These are phyloP conservation scores for Brachionus calyciflorus DNA, from an alignment of 1,140 invertebrate genomes.

Conservation along the genomic window DNA sequence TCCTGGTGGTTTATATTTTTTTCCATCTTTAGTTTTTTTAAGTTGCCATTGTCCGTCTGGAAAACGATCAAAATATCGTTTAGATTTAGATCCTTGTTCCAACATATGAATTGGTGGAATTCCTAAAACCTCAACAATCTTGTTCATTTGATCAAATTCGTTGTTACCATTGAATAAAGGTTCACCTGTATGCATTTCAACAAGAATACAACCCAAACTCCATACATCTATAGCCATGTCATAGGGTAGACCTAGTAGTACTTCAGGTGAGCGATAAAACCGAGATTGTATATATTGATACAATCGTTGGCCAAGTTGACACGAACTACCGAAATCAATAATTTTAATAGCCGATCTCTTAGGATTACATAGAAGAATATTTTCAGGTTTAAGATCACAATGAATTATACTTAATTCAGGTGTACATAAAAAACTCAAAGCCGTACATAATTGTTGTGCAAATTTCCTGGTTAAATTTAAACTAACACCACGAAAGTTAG, in stretches of 20 bases:
- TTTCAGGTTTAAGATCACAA: constrained; percentile 99
- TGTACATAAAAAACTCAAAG: constrained; percentile 93
- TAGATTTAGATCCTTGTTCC: constrained; percentile 88
- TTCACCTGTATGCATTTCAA: constrained; percentile 99
- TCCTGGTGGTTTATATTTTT: constrained; percentile 56
- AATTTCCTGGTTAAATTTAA: constrained; percentile 99
- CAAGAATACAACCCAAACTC: constrained; percentile 80
- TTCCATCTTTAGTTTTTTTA: constrained; percentile 14
- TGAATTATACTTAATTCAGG: constrained; percentile 98
- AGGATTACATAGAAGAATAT: constrained; percentile 98
- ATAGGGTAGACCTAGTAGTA: constrained; percentile 62
- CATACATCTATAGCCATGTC: constrained; percentile 66
- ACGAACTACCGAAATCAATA: constrained; percentile 97
- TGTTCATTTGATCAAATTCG: constrained; percentile 99
- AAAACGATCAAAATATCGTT: constrained; percentile 95
- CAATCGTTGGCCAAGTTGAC: constrained; percentile 97
- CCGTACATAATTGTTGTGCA: constrained; percentile 92
- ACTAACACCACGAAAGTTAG: constrained; percentile 97
- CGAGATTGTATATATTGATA: constrained; percentile 99
- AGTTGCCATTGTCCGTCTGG: constrained; percentile 71
- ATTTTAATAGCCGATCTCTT: constrained; percentile 99
- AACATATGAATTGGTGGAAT: constrained; percentile 93
- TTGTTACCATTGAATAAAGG: constrained; percentile 97
- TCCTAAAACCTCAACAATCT: constrained; percentile 87
- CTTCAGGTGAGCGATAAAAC: constrained; percentile 83